Percentiles rank a stretch among this genome's conserved stretches.
Conservation (phyloP, 1,140 invertebrate genomes). For the Cotesia typhae region DNA sequence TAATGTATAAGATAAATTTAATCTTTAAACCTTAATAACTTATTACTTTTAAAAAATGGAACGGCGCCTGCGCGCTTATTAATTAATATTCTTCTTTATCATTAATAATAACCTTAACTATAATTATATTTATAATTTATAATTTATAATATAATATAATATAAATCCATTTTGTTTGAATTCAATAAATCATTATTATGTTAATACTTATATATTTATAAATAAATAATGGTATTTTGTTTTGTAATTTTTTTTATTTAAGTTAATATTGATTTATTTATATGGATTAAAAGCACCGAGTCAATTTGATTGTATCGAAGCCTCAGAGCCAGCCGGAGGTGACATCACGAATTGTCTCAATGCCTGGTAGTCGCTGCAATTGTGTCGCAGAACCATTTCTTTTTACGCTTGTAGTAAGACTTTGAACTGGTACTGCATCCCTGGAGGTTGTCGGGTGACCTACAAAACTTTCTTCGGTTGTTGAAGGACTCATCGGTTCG, state of each 20-base stretch:
- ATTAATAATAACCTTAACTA: too few species aligned
- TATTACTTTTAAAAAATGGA: slow-evolving; percentile 8
- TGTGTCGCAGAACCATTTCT: slow-evolving; percentile 64
- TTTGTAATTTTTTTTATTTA: not conserved
- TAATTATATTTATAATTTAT: too few species aligned
- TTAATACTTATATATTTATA: slow-evolving; percentile 9
- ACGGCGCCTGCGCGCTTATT: slow-evolving; percentile 33
- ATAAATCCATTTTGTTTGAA: too few species aligned
- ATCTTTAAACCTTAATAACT: not conserved
- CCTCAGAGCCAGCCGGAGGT: slow-evolving; percentile 71
- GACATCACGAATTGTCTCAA: slow-evolving; percentile 72
- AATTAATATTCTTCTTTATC: too few species aligned
- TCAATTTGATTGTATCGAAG: slow-evolving; percentile 13
- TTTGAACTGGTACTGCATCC: slow-evolving; percentile 48
- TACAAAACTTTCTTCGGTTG: slow-evolving; percentile 67
- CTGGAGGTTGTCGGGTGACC: slow-evolving; percentile 39
- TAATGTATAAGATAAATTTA: too few species aligned
- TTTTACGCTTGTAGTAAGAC: slow-evolving; percentile 50
- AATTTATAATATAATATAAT: too few species aligned
- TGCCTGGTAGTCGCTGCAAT: slow-evolving; percentile 69
- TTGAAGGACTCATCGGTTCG: slow-evolving; percentile 63
- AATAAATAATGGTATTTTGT: not conserved
- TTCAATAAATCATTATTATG: too few species aligned
- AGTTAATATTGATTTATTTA: not conserved
- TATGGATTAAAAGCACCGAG: slow-evolving; percentile 16